Percentiles rank a stretch among this genome's conserved stretches.
Conservation (phyloP, 2,113 vertebrate genomes). For the Centropus bengalensis region DNA sequence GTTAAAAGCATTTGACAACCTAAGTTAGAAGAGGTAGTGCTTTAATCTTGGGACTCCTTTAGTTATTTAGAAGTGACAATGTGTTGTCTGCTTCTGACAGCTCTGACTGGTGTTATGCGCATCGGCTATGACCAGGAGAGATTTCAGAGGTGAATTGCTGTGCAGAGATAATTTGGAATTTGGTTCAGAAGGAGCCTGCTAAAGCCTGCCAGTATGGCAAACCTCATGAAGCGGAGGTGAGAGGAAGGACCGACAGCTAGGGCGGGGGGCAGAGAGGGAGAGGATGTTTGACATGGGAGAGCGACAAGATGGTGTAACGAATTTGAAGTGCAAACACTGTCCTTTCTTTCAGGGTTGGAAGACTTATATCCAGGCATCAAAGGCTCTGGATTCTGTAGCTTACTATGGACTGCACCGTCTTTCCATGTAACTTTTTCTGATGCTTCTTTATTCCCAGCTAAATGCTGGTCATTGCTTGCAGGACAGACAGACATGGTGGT, state of each 20-base stretch:
- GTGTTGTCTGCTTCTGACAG: not conserved
- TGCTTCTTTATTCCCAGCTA: not conserved
- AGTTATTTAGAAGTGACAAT: not conserved
- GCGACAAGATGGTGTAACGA: not conserved
- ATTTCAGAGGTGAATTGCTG: not conserved
- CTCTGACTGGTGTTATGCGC: not conserved
- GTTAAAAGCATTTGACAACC: not conserved
- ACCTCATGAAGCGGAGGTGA: not conserved
- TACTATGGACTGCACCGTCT: rapidly evolving
- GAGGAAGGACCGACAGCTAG: not conserved
- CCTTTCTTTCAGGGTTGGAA: not conserved
- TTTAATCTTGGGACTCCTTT: not conserved
- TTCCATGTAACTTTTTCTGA: not conserved
- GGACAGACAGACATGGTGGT: not conserved
- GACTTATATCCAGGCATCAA: not conserved
- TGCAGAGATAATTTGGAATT: not conserved
- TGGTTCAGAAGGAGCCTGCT: not conserved
- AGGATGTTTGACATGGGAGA: not conserved
- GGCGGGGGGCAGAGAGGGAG: not conserved
- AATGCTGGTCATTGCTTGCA: not conserved
- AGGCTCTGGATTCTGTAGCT: not conserved
- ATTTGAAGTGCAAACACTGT: not conserved
- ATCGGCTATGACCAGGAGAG: not conserved
- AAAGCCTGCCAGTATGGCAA: too few species aligned
- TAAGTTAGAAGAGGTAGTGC: not conserved